A percentile compares a stretch with the other conserved stretches of the same genome.
Conservation (phyloP, 1,140 invertebrate genomes). For the Hyles euphorbiae region DNA sequence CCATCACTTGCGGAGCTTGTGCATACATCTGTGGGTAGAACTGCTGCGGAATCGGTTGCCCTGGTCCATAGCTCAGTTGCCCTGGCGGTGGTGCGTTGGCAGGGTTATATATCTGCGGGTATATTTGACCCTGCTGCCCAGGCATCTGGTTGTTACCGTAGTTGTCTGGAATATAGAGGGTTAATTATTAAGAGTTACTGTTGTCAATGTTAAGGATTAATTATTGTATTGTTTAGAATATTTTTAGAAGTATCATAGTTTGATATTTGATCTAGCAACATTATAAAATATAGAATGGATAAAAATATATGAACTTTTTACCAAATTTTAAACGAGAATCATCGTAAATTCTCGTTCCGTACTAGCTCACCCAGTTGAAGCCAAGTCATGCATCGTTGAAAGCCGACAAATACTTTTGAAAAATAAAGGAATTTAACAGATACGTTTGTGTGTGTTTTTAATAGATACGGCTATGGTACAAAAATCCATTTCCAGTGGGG, state of each 20-base stretch:
- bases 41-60: constrained; percentile 28
- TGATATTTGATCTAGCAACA: not conserved
- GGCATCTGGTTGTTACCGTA: constrained; percentile 48
- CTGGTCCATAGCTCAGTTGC: constrained; percentile 28
- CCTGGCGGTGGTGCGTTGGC: constrained; percentile 37
- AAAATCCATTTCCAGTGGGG: too few relatives aligned
- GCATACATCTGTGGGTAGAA: constrained; percentile 39
- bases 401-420: too few relatives aligned
- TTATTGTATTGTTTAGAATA: not conserved
- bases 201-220: not conserved
- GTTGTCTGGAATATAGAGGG: constrained; percentile 35
- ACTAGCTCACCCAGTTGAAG: not conserved
- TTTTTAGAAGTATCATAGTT: not conserved
- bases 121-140: constrained; percentile 46
- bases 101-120: constrained; percentile 52
- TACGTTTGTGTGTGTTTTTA: too few relatives aligned
- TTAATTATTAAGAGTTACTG: constrained; percentile 2
- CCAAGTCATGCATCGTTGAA: not conserved
- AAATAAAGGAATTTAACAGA: too few relatives aligned
- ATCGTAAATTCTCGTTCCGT: not conserved
- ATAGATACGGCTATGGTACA: too few relatives aligned
- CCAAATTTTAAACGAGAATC: not conserved
- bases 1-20: constrained; percentile 34
- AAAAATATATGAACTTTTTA: too few relatives aligned
- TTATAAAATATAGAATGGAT: too few relatives aligned